These are phyloP conservation scores for Keiferia lycopersicella DNA, from an alignment of 2,888 invertebrate species.

Conservation along the genomic window DNA sequence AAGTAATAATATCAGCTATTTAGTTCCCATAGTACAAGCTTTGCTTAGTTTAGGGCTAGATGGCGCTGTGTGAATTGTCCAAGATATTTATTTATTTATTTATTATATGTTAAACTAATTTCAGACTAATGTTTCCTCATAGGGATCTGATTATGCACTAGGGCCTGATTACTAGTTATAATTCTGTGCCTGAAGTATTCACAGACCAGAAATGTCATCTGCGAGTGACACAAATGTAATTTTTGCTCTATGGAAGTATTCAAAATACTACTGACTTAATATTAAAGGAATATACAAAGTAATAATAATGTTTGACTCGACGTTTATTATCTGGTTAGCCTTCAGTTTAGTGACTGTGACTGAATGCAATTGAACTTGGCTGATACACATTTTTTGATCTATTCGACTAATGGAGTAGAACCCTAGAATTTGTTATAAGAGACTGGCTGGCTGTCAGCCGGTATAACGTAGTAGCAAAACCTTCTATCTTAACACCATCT, in stretches of 20 bases:
- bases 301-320: constrained; percentile 32
- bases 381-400: constrained; percentile 31
- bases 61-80: too few species aligned
- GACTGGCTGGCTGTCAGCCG: constrained; percentile 15
- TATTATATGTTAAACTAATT: constrained; percentile 66
- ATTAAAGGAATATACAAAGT: constrained; percentile 38
- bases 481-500: background rate
- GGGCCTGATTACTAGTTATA: constrained; percentile 40
- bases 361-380: constrained; percentile 50
- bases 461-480: background rate
- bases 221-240: too few species aligned
- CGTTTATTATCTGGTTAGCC: constrained; percentile 55
- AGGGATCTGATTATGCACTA: constrained; percentile 29
- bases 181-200: too few species aligned
- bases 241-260: too few species aligned
- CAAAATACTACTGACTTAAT: constrained; percentile 34
- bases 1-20: too few species aligned
- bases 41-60: too few species aligned
- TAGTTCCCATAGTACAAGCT: too few species aligned
- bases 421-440: constrained; percentile 18
- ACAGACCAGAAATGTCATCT: too few species aligned
- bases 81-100: too few species aligned
- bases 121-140: constrained; percentile 35
- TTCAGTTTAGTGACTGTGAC: constrained; percentile 53
- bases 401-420: constrained; percentile 7